These are phyloP conservation scores for Cyaniris semiargus DNA, from an alignment of 2,888 invertebrate genomes.

Conservation along the genomic window DNA sequence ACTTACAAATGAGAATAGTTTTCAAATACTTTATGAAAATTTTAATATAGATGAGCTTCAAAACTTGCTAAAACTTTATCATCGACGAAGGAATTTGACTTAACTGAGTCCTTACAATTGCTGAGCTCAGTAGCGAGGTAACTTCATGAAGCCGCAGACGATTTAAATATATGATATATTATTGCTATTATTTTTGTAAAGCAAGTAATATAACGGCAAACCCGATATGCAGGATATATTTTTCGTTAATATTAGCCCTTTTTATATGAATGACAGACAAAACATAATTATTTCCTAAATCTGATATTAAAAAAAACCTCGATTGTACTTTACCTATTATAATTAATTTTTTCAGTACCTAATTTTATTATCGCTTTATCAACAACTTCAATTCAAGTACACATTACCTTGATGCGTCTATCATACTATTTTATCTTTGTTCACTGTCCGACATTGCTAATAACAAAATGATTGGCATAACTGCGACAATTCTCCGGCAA, in stretches of 20 bases:
- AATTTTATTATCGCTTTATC: no score
- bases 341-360: no score
- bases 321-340: no score
- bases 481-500: constrained; percentile 8
- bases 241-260: no score
- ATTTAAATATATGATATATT: background rate
- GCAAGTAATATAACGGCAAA: no score
- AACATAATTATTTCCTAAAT: no score
- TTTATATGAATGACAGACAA: no score
- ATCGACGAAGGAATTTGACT: background rate
- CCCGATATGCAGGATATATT: no score
- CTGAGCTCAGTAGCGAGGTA: background rate
- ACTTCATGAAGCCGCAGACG: background rate
- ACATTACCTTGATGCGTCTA: background rate
- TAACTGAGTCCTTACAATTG: background rate
- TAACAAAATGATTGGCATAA: background rate
- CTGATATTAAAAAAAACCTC: no score
- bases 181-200: no score
- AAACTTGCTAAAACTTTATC: background rate
- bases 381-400: background rate
- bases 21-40: background rate
- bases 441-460: background rate
- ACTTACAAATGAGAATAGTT: background rate
- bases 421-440: background rate
- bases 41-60: background rate